Percentiles rank a stretch among this genome's conserved stretches.
These are phyloP conservation scores for Centropus unirufus DNA, from an alignment of 2,113 vertebrate genomes.

Conservation along the genomic window DNA sequence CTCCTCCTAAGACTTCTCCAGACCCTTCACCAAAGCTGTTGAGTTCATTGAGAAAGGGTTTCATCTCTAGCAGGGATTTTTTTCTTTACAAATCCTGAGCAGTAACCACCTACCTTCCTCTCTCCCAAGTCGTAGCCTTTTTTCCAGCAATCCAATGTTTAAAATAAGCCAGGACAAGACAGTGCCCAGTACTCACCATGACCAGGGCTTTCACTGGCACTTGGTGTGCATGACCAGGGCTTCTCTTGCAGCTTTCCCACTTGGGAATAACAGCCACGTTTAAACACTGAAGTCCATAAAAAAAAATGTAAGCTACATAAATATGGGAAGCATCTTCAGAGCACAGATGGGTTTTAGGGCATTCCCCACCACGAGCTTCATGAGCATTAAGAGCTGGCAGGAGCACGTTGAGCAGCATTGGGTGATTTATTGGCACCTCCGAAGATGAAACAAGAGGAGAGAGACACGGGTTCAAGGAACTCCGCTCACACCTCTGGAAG, in stretches of 20 bases:
- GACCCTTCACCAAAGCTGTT: neutral
- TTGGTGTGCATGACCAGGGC: neutral
- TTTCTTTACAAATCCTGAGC: neutral
- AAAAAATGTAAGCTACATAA: neutral
- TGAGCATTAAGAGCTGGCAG: neutral
- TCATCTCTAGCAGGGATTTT: neutral
- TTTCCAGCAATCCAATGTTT: neutral
- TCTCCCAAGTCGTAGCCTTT: neutral
- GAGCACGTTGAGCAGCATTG: neutral
- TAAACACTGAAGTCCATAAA: neutral
- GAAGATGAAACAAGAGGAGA: neutral
- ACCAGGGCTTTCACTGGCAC: neutral
- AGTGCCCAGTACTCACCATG: neutral
- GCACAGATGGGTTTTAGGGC: neutral
- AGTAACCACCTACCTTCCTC: neutral
- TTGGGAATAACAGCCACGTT: neutral
- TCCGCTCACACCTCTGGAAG: neutral
- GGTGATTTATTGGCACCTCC: neutral
- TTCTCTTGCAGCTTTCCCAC: neutral
- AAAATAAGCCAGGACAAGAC: neutral
- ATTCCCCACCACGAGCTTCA: neutral
- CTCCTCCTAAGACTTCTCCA: no score
- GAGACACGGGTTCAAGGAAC: accelerated
- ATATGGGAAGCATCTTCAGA: neutral
- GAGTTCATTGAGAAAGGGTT: neutral